Base-by-base conservation (phyloP, 2,888 invertebrate genomes). In the Amiota mariae region DNA sequence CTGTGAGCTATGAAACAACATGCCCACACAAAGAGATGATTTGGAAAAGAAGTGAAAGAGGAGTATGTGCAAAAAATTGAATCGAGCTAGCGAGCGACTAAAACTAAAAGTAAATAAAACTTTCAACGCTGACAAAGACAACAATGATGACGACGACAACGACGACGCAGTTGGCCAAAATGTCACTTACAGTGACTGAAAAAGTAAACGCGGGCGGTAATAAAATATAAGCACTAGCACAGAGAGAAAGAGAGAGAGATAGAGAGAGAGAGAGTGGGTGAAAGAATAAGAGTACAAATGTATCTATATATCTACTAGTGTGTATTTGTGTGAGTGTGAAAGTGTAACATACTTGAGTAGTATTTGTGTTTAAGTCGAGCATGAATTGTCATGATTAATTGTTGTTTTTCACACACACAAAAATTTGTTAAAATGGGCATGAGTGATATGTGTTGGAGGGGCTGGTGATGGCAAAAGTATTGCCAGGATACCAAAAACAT, bases 381-480 rank as follows among this genome's bases (percentile, higher is more conserved):
- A 66, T 66, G 66, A 66, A 66, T 66, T 66, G 66, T 66, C 66
- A 66, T 66, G 66, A 66, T 66, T 66, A 66, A 66, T 66, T 36
- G 36, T 36, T 49, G 66, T 48, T 66, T 66, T 66, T 66, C 66
- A 18, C 36, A 36, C 36, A 36, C 36, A 36, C 48, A 66, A 66
- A 64, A 66, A 66, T 66, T 49, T 66, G 36, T 18, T 59, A n/a
- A 66, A 66, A 48, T 66, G 36, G 36, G 36, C 36, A 6, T 36
- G 8, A 36, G 36, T 36, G 36, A 36, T 36, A 36, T 36, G 36
- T 36, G 36, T 36, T 36, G 36, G 4, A 36, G 6, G 6, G 36
- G 8, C 3, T 36, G 36, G 36, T 2, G 36, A 6, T 24, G 36
- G 36, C 36, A 6, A 36, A 36, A 36, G 36, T 36, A 36, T 36